A percentile compares a stretch with the other conserved stretches of the same genome.
Conservation (phyloP, 2,888 invertebrate species). For the Tribolium freemani region DNA sequence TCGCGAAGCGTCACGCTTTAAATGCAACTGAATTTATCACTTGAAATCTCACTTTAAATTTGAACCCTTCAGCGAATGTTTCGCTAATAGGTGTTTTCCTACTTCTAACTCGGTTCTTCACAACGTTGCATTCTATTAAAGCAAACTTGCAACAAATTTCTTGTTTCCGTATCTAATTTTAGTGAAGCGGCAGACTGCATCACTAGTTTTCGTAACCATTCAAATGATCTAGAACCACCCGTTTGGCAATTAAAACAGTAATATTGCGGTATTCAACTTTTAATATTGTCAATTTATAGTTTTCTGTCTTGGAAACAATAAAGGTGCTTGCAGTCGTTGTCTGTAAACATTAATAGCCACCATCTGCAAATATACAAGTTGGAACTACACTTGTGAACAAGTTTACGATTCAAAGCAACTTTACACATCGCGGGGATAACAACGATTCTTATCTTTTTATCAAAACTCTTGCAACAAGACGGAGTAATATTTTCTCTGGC, state of each 20-base stretch:
- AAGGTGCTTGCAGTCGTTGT: background rate
- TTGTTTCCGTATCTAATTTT: background rate
- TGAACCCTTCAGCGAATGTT: background rate
- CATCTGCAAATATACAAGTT: constrained; percentile 18
- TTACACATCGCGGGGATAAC: background rate
- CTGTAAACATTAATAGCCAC: constrained; percentile 9
- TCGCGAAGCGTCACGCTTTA: background rate
- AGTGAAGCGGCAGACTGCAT: background rate
- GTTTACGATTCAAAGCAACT: background rate
- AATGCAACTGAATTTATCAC: background rate
- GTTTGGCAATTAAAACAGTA: background rate
- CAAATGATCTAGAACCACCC: background rate
- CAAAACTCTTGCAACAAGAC: background rate
- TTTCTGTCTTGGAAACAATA: constrained; percentile 4
- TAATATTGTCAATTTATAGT: constrained; percentile 2
- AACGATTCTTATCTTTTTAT: background rate
- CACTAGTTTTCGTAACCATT: background rate
- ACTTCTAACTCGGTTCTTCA: background rate
- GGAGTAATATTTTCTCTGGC: background rate
- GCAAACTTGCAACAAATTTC: background rate
- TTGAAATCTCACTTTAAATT: background rate
- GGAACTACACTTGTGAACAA: constrained; percentile 4
- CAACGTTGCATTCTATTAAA: background rate
- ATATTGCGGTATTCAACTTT: constrained; percentile 3
- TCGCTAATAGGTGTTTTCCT: background rate